phyloP scores from a whole-genome alignment of 2,888 invertebrate genomes.

The Zeuzera pyrina region DNA sequence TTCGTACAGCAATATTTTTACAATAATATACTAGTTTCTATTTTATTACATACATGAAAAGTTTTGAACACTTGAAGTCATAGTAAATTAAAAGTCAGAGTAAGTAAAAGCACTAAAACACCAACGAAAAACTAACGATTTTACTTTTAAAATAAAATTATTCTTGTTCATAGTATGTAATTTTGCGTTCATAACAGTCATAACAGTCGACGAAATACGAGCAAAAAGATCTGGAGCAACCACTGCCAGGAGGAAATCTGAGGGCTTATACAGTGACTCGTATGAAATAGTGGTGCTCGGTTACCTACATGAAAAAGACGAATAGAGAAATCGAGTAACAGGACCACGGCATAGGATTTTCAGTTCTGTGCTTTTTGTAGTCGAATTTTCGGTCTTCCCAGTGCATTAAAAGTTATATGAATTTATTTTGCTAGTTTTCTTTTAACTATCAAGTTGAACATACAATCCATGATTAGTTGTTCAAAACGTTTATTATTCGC shows the following conservation, averaged over 20 bases:
- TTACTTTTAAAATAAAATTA: slow-evolving; percentile 58
- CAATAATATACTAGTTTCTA: no score
- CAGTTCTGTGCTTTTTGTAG: slow-evolving; percentile 62
- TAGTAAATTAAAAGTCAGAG: no score
- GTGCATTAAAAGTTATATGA: slow-evolving; percentile 47
- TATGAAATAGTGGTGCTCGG: slow-evolving; percentile 70
- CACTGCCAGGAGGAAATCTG: slow-evolving; percentile 68
- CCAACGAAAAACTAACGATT: neutral
- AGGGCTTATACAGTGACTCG: slow-evolving; percentile 71
- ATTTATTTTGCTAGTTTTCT: slow-evolving; percentile 54
- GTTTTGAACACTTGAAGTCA: no score
- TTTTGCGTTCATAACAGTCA: slow-evolving; percentile 71
- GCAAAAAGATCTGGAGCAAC: slow-evolving; percentile 58
- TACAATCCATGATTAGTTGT: slow-evolving; percentile 57
- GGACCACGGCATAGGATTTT: slow-evolving; percentile 64
- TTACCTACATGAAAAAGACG: slow-evolving; percentile 74
- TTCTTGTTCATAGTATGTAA: no score
- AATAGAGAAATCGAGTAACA: slow-evolving; percentile 70
- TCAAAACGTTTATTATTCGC: no score
- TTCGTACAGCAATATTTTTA: no score
- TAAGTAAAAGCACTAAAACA: neutral
- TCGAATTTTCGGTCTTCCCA: slow-evolving; percentile 53
- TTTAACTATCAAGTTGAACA: slow-evolving; percentile 35
- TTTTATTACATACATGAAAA: no score
- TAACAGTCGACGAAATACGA: slow-evolving; percentile 42